Evolutionary conservation across 1,140 invertebrate genomes (phyloP).

Genomic region (Ladona fulva): DNA sequence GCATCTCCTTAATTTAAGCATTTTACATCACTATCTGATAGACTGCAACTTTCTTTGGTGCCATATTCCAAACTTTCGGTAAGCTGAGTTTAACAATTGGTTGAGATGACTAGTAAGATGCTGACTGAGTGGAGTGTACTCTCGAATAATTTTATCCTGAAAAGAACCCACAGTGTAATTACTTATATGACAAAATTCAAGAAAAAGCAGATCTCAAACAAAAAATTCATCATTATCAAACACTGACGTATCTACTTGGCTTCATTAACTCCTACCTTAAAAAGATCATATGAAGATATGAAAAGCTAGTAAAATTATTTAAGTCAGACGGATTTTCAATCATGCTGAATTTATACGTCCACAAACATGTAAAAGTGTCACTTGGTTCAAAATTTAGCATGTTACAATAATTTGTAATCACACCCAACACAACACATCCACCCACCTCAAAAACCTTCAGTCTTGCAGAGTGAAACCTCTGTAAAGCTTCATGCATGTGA

Average conservation of each 20-base stretch:
- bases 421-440: no score
- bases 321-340: not conserved
- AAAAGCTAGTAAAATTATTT: no score
- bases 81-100: conserved; percentile 70
- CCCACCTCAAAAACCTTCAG: conserved; percentile 71
- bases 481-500: conserved; percentile 78
- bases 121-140: conserved; percentile 65
- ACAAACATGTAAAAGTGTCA: not conserved
- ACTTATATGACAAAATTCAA: no score
- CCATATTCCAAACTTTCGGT: conserved; percentile 73
- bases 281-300: no score
- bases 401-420: not conserved
- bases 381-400: not conserved
- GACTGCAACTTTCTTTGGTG: conserved; percentile 61
- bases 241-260: no score
- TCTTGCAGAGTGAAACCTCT: conserved; percentile 77
- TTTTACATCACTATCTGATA: conserved; percentile 12
- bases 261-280: no score
- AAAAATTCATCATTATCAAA: no score
- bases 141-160: conserved; percentile 68
- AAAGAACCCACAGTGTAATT: no score
- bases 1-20: not conserved
- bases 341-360: conserved; percentile 11
- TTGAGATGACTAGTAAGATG: conserved; percentile 80
- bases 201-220: no score